Base-by-base conservation (phyloP, 2,113 vertebrate species). In the Stomatorhinus ivindoensis region DNA sequence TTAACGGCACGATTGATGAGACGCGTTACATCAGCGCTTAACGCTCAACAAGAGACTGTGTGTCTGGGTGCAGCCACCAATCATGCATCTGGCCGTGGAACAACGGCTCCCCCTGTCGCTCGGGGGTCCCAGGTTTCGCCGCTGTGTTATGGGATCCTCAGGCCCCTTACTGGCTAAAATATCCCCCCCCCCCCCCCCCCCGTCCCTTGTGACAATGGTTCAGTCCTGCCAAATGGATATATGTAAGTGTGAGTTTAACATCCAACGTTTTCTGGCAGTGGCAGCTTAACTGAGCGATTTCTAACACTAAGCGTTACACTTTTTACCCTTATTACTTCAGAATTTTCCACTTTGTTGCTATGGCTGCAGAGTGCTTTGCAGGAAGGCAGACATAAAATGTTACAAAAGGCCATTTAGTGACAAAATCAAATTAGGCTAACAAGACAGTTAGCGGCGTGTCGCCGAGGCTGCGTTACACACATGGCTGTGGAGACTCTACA, bases 321-420 rank as follows among this genome's bases (percentile, higher is more conserved):
- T 84, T 84, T 47, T 47, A 84, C 82, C 17, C 82, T 47, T 84
- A 84, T 84, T 84, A 84, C 82, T 47, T 84, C 82, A 46, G 39
- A 47, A 44, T 84, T 84, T 83, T 47, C 82, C 82, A 84, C 82
- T 84, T 84, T 84, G 82, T 84, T n/a, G 82, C 82, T 84, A 84
- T 47, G 24, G 39, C 11, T 84, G 44, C 82, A 24, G 47, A 84
- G 82, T 46, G 42, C 82, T 84, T 24, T 46, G 82, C 3, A 1
- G 44, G 82, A 84, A 47, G 42, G 82, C 82, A 13, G 44, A 84
- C 21, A 46, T n/a, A 84, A 47, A 84, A 84, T 47, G 73, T 80
- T 80, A 80, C 2, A 42, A 80, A 47, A 47, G 82, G 82, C 82
- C 44, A 84, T 84, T 84, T 84, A 84, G 82, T n/a, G 47, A 84